Percentiles rank a stretch among this genome's conserved stretches.
These are phyloP conservation scores for Crypturellus tataupa DNA, from an alignment of 2,797 vertebrate genomes.

Conservation along the genomic window DNA sequence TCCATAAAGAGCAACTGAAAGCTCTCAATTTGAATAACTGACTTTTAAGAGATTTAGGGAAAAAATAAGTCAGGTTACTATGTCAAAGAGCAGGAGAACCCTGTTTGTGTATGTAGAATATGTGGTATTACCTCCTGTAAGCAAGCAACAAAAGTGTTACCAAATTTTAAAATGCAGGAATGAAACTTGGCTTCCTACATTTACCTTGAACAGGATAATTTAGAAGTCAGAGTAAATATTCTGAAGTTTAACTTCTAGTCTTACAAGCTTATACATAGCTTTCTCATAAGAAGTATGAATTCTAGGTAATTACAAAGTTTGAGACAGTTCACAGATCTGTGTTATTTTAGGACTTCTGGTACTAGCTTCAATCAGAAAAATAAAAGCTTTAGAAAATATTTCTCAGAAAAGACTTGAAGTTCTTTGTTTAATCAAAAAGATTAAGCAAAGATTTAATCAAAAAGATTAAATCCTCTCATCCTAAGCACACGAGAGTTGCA, in stretches of 20 bases:
- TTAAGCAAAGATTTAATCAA: not conserved
- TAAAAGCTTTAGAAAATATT: not conserved
- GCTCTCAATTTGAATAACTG: constrained; percentile 52
- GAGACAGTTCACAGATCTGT: not conserved
- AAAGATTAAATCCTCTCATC: not conserved
- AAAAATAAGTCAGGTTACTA: constrained; percentile 49
- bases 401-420: not conserved
- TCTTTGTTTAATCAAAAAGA: not conserved
- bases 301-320: not conserved
- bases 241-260: not conserved
- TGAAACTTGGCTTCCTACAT: not conserved
- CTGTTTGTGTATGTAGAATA: not conserved
- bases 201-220: not conserved
- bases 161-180: not conserved
- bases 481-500: not conserved
- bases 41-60: constrained; percentile 28
- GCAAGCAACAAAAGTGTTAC: not conserved
- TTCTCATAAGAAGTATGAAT: constrained; percentile 19
- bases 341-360: not conserved
- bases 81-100: not conserved
- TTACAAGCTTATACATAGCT: rapidly evolving
- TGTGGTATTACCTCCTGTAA: not conserved
- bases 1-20: constrained; percentile 40
- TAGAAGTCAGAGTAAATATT: not conserved
- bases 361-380: not conserved